phyloP scores from a whole-genome alignment of 2,113 vertebrate genomes.

The Anseranas semipalmata region DNA sequence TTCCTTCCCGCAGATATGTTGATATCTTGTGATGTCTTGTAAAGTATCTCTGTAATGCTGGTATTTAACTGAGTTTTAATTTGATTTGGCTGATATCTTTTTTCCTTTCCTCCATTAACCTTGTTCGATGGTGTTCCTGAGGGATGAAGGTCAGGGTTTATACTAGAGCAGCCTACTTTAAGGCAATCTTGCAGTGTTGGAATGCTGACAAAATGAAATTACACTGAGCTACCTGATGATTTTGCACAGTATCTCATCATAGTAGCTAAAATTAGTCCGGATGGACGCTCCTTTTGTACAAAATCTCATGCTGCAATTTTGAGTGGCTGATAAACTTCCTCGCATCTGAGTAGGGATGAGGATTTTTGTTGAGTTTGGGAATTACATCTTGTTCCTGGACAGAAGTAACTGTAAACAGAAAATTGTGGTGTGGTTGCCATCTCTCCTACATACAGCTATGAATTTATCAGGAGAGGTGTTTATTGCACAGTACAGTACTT shows the following conservation, averaged over 20 bases:
- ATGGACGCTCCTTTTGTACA: accelerated
- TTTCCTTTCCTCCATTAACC: background rate
- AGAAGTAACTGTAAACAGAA: background rate
- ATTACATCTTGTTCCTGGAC: background rate
- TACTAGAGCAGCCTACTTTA: accelerated
- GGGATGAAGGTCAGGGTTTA: background rate
- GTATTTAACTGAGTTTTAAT: background rate
- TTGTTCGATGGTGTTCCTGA: background rate
- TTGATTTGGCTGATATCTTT: background rate
- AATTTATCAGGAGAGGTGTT: background rate
- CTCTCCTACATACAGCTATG: background rate
- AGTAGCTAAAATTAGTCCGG: background rate
- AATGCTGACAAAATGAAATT: background rate
- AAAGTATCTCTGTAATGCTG: background rate
- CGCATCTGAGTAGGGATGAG: background rate
- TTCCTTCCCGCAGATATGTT: background rate
- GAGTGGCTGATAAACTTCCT: background rate
- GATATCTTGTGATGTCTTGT: background rate
- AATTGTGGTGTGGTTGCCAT: background rate
- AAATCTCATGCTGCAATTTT: background rate
- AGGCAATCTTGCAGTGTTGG: background rate
- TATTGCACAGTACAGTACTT: background rate
- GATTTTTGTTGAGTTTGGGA: background rate
- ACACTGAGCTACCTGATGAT: background rate
- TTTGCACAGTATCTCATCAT: background rate